phyloP scores from a whole-genome alignment of 1,140 invertebrate genomes.

The Drosophila tropicalis region DNA sequence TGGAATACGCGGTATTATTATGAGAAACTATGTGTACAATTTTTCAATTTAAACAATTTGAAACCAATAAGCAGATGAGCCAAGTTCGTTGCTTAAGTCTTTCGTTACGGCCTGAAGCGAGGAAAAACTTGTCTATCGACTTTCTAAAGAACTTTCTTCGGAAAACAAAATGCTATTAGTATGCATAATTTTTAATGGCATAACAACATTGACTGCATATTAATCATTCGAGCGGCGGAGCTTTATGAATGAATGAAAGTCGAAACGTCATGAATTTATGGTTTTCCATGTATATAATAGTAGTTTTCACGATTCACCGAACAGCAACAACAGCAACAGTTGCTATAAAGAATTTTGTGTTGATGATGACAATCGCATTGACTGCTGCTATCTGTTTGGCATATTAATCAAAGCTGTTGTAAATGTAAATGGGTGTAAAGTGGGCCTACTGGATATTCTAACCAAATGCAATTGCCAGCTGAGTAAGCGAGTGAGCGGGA shows the following conservation, averaged over 20 bases:
- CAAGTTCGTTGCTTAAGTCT: conserved; percentile 42
- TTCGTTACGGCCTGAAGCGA: conserved; percentile 19
- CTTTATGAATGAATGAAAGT: conserved; percentile 81
- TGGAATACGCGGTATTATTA: neutral
- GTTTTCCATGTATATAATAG: conserved; percentile 25
- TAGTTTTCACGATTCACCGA: conserved; percentile 49
- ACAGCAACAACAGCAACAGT: conserved; percentile 41
- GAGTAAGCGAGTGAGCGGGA: neutral
- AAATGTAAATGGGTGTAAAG: conserved; percentile 65
- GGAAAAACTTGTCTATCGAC: conserved; percentile 51
- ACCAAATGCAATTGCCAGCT: conserved; percentile 16
- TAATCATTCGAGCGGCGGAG: conserved; percentile 24
- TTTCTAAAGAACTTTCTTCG: conserved; percentile 76
- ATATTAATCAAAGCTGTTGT: conserved; percentile 65
- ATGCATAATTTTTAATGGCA: conserved; percentile 50
- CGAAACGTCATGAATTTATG: conserved; percentile 51
- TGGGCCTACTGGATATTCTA: conserved; percentile 61
- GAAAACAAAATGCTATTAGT: conserved; percentile 14
- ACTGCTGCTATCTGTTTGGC: conserved; percentile 43
- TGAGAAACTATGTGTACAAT: conserved; percentile 39
- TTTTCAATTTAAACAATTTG: conserved; percentile 29
- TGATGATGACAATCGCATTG: conserved; percentile 63
- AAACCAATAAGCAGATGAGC: conserved; percentile 23
- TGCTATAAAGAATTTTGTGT: conserved; percentile 70
- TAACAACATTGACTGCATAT: conserved; percentile 55